Evolutionary conservation across 2,888 invertebrate genomes (phyloP).

Genomic region (Orthonevra nobilis): DNA sequence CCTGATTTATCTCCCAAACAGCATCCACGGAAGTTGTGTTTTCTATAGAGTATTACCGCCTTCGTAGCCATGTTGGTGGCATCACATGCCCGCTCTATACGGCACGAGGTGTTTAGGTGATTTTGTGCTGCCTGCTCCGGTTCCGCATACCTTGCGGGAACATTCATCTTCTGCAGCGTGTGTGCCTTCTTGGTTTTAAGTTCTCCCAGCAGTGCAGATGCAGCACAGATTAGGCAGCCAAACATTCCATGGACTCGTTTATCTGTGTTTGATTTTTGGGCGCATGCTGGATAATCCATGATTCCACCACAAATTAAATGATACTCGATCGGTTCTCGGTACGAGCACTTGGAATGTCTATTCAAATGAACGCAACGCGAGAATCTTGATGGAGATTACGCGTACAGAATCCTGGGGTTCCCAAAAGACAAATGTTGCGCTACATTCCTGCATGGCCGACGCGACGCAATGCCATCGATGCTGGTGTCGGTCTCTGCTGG

Average conservation of each 20-base stretch:
- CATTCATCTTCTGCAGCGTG: slow-evolving; percentile 24
- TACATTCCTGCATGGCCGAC: neutral
- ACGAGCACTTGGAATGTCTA: neutral
- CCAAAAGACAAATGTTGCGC: slow-evolving; percentile 30
- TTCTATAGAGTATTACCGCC: slow-evolving; percentile 31
- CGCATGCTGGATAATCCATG: too few species aligned
- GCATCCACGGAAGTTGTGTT: slow-evolving; percentile 64
- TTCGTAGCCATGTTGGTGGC: slow-evolving; percentile 63
- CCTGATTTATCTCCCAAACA: slow-evolving; percentile 60
- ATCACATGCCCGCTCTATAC: slow-evolving; percentile 35
- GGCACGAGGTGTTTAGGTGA: slow-evolving; percentile 65
- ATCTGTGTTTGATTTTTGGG: slow-evolving; percentile 41
- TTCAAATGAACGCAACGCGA: slow-evolving; percentile 24
- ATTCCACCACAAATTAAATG: slow-evolving; percentile 37
- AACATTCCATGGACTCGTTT: slow-evolving; percentile 32
- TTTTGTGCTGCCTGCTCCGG: slow-evolving; percentile 50
- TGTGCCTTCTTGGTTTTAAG: slow-evolving; percentile 47
- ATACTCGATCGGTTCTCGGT: slow-evolving; percentile 10
- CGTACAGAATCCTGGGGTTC: slow-evolving; percentile 42
- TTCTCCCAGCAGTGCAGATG: slow-evolving; percentile 32
- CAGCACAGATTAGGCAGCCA: slow-evolving; percentile 16
- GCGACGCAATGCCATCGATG: slow-evolving; percentile 12
- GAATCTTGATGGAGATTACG: slow-evolving; percentile 62
- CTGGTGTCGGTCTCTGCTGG: slow-evolving; percentile 40
- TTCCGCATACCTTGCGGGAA: slow-evolving; percentile 56